Conservation (phyloP, 2,113 vertebrate species). For the Perca schrenkii region DNA sequence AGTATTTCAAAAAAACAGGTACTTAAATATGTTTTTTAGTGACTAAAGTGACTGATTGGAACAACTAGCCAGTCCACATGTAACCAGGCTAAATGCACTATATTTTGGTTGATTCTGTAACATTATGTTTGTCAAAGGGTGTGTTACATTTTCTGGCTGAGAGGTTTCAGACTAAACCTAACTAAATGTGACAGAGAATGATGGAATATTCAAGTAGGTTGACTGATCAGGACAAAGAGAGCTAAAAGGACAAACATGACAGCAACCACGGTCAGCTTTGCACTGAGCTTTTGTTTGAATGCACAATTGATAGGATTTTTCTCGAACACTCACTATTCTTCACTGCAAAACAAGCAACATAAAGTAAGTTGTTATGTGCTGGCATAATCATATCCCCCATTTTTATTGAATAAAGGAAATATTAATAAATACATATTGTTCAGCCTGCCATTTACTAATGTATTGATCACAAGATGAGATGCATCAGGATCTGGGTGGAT, state of each 20-base stretch:
- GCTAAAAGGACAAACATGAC: slow-evolving; percentile 43
- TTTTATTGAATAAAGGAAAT: background rate
- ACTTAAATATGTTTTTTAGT: background rate
- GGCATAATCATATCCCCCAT: background rate
- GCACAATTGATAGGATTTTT: slow-evolving; percentile 45
- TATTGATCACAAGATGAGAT: background rate
- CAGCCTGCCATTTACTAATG: background rate
- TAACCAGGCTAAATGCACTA: background rate
- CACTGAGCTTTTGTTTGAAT: slow-evolving; percentile 62
- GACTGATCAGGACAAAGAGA: slow-evolving; percentile 19
- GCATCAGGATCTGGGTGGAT: background rate
- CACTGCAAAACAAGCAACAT: slow-evolving; percentile 21
- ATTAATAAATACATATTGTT: background rate
- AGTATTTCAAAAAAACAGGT: background rate
- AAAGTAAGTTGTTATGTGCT: slow-evolving; percentile 2
- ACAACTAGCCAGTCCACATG: background rate
- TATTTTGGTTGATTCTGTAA: background rate
- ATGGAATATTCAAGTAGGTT: slow-evolving; percentile 11
- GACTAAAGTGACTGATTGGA: background rate
- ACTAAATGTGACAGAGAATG: background rate
- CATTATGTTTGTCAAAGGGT: background rate
- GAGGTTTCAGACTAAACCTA: background rate
- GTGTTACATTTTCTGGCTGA: background rate
- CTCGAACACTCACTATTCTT: slow-evolving; percentile 50
- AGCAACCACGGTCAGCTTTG: slow-evolving; percentile 29